A percentile compares a stretch with the other conserved stretches of the same genome.
phyloP scores from a whole-genome alignment of 2,797 vertebrate species.

The Arremon brunneinucha region DNA sequence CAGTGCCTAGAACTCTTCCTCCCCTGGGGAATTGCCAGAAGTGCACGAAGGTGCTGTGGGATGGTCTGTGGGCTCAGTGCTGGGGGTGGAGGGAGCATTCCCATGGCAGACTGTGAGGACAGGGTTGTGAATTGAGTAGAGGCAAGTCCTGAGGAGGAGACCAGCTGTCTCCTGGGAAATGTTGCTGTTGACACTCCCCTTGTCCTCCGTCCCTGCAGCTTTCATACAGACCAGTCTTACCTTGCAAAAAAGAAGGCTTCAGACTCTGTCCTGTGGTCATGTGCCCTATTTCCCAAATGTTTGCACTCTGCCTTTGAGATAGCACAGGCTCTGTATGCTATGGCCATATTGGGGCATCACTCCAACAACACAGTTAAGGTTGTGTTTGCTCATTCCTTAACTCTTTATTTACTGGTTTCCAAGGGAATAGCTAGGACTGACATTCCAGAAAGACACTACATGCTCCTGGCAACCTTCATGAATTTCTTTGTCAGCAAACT shows the following conservation, averaged over 20 bases:
- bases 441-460: neutral
- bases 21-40: neutral
- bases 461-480: neutral
- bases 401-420: constrained; percentile 49
- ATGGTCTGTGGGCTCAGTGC: neutral
- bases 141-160: neutral
- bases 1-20: neutral
- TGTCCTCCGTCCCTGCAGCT: accelerated
- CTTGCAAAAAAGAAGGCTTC: neutral
- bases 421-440: neutral
- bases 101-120: accelerated
- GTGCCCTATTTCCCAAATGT: constrained; percentile 30
- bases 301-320: constrained; percentile 61
- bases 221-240: neutral
- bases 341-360: constrained; percentile 57
- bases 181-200: neutral
- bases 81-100: neutral
- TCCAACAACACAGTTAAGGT: constrained; percentile 39
- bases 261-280: neutral
- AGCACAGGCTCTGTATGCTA: constrained; percentile 47
- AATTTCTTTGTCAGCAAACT: neutral
- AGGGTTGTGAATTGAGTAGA: neutral
- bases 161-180: neutral
- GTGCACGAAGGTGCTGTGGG: neutral
- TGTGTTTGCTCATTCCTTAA: constrained; percentile 53